Conservation (phyloP, 2,797 vertebrate species). For the Synaphobranchus kaupii region DNA sequence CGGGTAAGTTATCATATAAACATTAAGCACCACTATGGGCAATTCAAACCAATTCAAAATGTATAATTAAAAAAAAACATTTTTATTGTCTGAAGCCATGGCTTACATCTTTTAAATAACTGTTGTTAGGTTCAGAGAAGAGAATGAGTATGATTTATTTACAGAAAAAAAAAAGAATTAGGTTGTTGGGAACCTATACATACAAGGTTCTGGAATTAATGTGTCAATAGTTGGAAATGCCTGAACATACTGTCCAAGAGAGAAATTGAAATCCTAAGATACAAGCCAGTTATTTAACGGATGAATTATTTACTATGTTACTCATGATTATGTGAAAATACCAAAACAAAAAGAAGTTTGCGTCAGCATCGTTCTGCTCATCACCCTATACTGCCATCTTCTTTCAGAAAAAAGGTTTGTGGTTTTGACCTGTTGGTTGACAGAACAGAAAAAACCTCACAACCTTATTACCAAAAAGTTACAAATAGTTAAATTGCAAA, state of each 20-base stretch:
- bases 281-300: background rate
- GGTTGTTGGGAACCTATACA: background rate
- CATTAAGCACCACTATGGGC: background rate
- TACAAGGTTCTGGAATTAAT: background rate
- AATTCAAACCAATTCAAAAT: background rate
- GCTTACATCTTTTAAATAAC: background rate
- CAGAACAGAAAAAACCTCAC: background rate
- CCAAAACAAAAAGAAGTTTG: too few species aligned
- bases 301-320: background rate
- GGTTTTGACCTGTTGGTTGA: background rate
- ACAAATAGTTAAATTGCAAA: background rate
- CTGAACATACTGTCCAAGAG: background rate
- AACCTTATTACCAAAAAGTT: background rate
- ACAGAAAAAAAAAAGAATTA: background rate
- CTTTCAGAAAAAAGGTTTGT: background rate
- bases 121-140: background rate
- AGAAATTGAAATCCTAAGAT: background rate
- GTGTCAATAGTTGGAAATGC: background rate
- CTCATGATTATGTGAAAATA: background rate
- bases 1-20: background rate
- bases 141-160: background rate
- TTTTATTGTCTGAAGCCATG: background rate
- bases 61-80: background rate
- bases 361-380: too few species aligned
- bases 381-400: background rate